These are phyloP conservation scores for Drosophila auraria DNA, from an alignment of 1,140 invertebrate species.

Conservation along the genomic window DNA sequence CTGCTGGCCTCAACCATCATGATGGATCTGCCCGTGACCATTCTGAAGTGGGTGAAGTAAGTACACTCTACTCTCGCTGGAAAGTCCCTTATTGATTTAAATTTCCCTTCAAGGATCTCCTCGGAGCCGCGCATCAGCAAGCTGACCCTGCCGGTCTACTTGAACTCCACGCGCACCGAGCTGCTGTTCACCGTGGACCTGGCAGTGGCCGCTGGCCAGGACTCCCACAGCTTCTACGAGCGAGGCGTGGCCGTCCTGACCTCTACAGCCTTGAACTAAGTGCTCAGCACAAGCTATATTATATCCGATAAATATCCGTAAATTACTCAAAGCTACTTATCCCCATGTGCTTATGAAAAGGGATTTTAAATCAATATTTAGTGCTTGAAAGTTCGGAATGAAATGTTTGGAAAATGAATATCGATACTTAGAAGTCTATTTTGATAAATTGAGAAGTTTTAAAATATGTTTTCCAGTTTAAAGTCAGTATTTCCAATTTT, in stretches of 20 bases:
- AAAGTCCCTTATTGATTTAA: neutral
- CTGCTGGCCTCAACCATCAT: conserved; percentile 97
- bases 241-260: conserved; percentile 97
- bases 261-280: conserved; percentile 95
- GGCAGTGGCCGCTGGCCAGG: conserved; percentile 93
- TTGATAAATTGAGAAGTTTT: neutral
- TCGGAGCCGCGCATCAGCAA: conserved; percentile 87
- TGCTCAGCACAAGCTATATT: neutral
- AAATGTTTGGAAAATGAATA: neutral
- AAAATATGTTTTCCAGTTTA: no score
- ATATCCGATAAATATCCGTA: neutral
- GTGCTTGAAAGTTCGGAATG: neutral
- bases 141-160: conserved; percentile 97
- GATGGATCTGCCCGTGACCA: conserved; percentile 95
- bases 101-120: conserved; percentile 81
- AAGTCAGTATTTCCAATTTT: neutral
- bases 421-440: neutral
- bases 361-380: neutral
- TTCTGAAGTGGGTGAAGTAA: conserved; percentile 94
- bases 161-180: conserved; percentile 97
- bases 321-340: conserved; percentile 9
- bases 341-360: neutral
- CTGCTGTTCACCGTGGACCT: conserved; percentile 98
- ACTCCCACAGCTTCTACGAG: conserved; percentile 97
- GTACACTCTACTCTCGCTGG: conserved; percentile 17